phyloP scores from a whole-genome alignment of 2,888 invertebrate species.

The Caenorhabditis angaria region DNA sequence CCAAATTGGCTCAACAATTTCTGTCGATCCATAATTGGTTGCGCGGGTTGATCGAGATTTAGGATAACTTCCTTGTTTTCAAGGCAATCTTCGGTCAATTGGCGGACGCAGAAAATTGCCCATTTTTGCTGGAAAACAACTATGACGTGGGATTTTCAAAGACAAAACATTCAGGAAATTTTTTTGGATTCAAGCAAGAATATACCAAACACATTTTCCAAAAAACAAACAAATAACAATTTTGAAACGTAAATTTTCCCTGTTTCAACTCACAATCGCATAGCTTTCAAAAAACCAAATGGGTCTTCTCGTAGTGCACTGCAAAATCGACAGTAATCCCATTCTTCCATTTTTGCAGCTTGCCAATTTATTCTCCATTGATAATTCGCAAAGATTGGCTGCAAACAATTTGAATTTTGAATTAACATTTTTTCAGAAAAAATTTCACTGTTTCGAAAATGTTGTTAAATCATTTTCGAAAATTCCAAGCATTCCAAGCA shows the following conservation, averaged over 20 bases:
- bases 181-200: too few relatives aligned
- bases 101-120: constrained; percentile 56
- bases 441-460: not conserved
- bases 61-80: constrained; percentile 59
- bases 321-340: constrained; percentile 42
- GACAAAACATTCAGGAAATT: not conserved
- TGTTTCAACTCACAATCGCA: constrained; percentile 18
- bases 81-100: constrained; percentile 53
- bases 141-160: not conserved
- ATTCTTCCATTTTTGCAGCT: constrained; percentile 20
- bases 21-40: constrained; percentile 52
- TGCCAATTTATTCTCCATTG: constrained; percentile 21
- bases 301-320: constrained; percentile 38
- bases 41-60: constrained; percentile 46
- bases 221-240: not conserved
- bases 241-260: not conserved
- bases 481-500: too few relatives aligned
- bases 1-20: constrained; percentile 50
- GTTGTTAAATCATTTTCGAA: too few relatives aligned
- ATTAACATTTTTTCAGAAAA: too few relatives aligned
- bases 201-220: not conserved
- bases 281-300: constrained; percentile 32
- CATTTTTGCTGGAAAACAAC: constrained; percentile 52
- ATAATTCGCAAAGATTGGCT: constrained; percentile 22
- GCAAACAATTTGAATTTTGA: too few relatives aligned